phyloP scores from a whole-genome alignment of 2,888 invertebrate genomes.

The Xestia c-nigrum region DNA sequence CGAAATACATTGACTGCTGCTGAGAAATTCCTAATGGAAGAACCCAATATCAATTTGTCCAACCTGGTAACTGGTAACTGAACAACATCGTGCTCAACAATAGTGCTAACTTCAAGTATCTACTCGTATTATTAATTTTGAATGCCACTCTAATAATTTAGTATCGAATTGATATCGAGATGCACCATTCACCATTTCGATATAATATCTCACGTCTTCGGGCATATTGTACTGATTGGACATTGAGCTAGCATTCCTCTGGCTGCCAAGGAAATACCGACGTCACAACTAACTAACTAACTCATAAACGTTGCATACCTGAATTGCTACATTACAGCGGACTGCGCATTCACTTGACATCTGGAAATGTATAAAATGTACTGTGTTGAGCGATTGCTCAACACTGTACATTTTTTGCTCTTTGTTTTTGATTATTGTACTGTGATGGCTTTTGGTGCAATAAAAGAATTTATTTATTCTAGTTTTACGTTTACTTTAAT shows the following conservation, averaged over 20 bases:
- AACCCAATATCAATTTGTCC: background rate
- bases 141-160: background rate
- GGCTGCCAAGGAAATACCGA: constrained; percentile 28
- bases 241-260: constrained; percentile 33
- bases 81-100: background rate
- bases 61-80: too few relatives aligned
- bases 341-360: too few relatives aligned
- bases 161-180: background rate
- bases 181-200: background rate
- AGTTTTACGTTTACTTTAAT: too few relatives aligned
- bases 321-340: too few relatives aligned
- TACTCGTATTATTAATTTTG: background rate
- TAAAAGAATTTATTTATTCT: too few relatives aligned
- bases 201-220: background rate
- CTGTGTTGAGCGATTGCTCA: too few relatives aligned
- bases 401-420: too few relatives aligned
- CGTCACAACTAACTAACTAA: constrained; percentile 16
- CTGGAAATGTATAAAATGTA: too few relatives aligned
- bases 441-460: too few relatives aligned
- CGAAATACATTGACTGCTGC: background rate
- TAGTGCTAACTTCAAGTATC: background rate
- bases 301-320: too few relatives aligned
- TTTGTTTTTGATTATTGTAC: too few relatives aligned
- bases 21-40: background rate
- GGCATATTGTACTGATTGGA: background rate